A percentile compares a stretch with the other conserved stretches of the same genome.
Conservation (phyloP, 2,888 invertebrate genomes). For the Brassicogethes aeneus region DNA sequence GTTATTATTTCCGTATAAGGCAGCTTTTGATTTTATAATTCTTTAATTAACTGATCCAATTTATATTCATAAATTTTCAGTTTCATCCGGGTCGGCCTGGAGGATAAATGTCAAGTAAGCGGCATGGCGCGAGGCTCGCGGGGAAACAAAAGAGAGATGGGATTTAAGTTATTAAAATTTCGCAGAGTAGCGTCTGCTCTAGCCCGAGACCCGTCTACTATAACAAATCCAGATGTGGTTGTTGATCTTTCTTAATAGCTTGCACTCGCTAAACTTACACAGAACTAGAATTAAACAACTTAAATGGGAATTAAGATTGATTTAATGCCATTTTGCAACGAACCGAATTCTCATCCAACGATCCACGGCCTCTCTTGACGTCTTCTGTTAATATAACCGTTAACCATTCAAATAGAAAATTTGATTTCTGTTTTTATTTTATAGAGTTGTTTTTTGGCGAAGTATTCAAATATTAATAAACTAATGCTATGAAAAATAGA, state of each 20-base stretch:
- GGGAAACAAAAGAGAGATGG: not conserved
- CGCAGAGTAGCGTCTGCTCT: constrained; percentile 1
- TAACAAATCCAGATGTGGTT: constrained; percentile 3
- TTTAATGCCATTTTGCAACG: constrained; percentile 15
- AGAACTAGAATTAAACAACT: constrained; percentile 19
- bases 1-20: too few species aligned
- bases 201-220: not conserved
- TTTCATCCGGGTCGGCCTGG: not conserved
- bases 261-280: constrained; percentile 12
- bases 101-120: not conserved
- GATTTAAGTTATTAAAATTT: constrained; percentile 3
- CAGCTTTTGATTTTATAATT: too few species aligned
- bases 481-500: too few species aligned
- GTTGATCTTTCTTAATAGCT: constrained; percentile 10
- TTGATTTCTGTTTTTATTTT: too few species aligned
- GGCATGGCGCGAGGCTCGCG: too few species aligned
- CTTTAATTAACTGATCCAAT: not conserved
- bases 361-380: too few species aligned
- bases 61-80: not conserved
- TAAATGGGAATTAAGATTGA: constrained; percentile 25
- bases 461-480: too few species aligned
- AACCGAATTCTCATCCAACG: not conserved
- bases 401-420: too few species aligned
- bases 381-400: too few species aligned
- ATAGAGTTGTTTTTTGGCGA: too few species aligned